Evolutionary conservation across 2,113 vertebrate genomes (phyloP), one percentile per base, ranked within the genome.

Genomic region (Psammodynastes pulverulentus): DNA sequence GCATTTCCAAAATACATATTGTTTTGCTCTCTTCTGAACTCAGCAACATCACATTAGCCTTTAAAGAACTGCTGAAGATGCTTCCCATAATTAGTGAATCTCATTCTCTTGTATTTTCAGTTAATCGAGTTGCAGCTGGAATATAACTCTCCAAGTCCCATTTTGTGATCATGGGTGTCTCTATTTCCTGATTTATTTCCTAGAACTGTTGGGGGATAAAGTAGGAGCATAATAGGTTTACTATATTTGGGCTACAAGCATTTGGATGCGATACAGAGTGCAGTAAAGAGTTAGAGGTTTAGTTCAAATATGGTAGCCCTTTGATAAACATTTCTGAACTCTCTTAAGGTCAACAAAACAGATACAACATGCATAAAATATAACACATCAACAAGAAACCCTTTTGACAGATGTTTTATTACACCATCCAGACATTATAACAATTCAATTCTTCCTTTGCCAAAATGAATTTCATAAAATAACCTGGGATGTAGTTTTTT

Each of bases 381-480:
- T 62, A 62, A 10, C 9, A 29, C 10, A 67, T 67, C 29, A n/a
- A 29, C 45, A 56, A 85, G 23, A 24, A 56, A 91, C 15, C 13
- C 52, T 46, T 43, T 86, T 23, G 48, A 58, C 21, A 62, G 84
- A 23, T 17, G 46, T 86, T 46, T 15, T 45, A 21, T 34, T 19
- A 10, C 8, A 62, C 24, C 29, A 48, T 9, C 23, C 45, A 49
- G 90, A 86, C 26, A 58, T 58, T 46, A 34, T 58, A 86, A 91
- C 54, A 86, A 48, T 91, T 86, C 53, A 45, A 17, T 45, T 84
- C 29, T n/a, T 62, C 48, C 67, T 79, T 79, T 49, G 45, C 53
- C 84, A 91, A 86, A 91, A 24, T 91, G 46, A 91, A 86, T 21
- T 62, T 62, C 79, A 86, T 53, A 56, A 53, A 90, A 91, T 56